Conservation (phyloP, 1,140 invertebrate genomes). For the Ridgeia piscesae region DNA sequence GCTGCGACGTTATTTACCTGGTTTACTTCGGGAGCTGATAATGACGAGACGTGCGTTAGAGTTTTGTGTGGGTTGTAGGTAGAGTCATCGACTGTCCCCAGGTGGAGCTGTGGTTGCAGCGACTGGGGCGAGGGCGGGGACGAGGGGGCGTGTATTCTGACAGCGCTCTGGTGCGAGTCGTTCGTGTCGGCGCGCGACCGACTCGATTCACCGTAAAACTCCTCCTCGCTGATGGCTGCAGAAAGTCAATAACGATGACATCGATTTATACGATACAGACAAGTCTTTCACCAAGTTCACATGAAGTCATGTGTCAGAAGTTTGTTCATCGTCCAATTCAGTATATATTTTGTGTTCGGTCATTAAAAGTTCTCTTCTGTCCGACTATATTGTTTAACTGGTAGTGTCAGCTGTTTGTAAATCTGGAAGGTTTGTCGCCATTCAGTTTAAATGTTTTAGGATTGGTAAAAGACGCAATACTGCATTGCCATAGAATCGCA, state of each 20-base stretch:
- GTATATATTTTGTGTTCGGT: no score
- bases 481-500: no score
- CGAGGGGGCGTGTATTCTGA: constrained; percentile 3
- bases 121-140: constrained; percentile 27
- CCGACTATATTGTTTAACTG: no score
- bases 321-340: no score
- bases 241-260: background rate
- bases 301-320: no score
- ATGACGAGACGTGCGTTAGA: constrained; percentile 25
- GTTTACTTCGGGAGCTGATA: constrained; percentile 29
- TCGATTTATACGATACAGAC: no score
- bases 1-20: constrained; percentile 14
- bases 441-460: no score
- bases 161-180: background rate
- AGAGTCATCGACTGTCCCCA: background rate
- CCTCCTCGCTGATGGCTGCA: constrained; percentile 29
- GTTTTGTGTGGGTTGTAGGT: constrained; percentile 28
- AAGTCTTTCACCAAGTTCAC: no score
- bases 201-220: constrained; percentile 19
- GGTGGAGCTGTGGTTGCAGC: constrained; percentile 14
- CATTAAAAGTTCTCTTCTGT: no score
- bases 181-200: constrained; percentile 21
- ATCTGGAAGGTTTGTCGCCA: no score
- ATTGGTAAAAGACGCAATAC: no score
- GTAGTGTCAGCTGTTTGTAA: no score